Conservation (phyloP, 2,888 invertebrate species). For the Nemapogon koenigi region DNA sequence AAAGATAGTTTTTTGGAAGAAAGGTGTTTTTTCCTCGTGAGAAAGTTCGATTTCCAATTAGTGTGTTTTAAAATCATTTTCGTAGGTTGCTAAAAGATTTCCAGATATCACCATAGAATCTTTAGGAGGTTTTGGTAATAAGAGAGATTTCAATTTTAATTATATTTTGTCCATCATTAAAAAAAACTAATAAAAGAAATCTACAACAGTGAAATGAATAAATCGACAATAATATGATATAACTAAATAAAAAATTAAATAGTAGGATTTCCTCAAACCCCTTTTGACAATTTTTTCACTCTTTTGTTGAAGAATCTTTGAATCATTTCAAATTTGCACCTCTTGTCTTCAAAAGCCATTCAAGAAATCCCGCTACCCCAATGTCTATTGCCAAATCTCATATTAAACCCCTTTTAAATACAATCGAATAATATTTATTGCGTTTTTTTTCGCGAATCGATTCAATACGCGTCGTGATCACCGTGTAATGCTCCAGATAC, state of each 20-base stretch:
- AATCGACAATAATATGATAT: constrained; percentile 1
- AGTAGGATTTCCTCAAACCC: constrained; percentile 1
- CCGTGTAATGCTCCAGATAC: constrained; percentile 51
- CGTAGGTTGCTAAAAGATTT: too few relatives aligned
- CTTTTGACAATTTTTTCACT: neutral
- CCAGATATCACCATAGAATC: too few relatives aligned
- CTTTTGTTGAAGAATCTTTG: neutral
- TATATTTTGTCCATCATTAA: too few relatives aligned
- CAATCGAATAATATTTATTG: constrained; percentile 63
- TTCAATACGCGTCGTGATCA: constrained; percentile 28
- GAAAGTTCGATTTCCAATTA: too few relatives aligned
- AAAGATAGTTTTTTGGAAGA: too few relatives aligned
- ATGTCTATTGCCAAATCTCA: constrained; percentile 36
- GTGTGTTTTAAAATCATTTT: too few relatives aligned
- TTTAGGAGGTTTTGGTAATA: too few relatives aligned
- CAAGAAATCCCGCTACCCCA: constrained; percentile 26
- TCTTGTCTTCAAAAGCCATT: constrained; percentile 28
- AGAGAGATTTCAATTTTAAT: too few relatives aligned
- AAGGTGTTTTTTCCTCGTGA: too few relatives aligned
- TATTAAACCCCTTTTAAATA: constrained; percentile 57
- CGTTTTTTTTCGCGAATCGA: constrained; percentile 43
- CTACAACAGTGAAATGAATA: constrained; percentile 6
- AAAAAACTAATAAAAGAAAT: too few relatives aligned
- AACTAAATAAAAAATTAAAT: constrained; percentile 5
- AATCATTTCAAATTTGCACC: constrained; percentile 31